A percentile compares a stretch with the other conserved stretches of the same genome.
Evolutionary conservation across 2,113 vertebrate genomes (phyloP).

Genomic region (Myanophis thanlyinensis): DNA sequence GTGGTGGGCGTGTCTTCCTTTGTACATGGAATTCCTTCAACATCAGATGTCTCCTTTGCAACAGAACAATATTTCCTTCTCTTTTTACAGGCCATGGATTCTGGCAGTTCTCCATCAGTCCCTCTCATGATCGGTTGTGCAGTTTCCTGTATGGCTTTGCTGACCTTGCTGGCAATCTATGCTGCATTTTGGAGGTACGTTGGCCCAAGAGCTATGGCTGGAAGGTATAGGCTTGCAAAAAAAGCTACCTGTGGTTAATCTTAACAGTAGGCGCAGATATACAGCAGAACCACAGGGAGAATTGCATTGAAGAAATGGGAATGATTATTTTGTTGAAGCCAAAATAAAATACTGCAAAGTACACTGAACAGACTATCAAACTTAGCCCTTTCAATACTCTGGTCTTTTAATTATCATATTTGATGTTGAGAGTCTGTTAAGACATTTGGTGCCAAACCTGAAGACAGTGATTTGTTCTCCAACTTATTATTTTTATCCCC

Average conservation of each 20-base stretch:
- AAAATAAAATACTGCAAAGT: background rate
- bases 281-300: background rate
- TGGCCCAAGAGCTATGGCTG: background rate
- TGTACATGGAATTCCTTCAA: background rate
- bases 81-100: slow-evolving; percentile 84
- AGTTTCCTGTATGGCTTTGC: slow-evolving; percentile 91
- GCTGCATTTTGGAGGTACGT: slow-evolving; percentile 95
- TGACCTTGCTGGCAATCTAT: slow-evolving; percentile 93
- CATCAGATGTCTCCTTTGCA: background rate
- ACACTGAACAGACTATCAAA: background rate
- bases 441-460: background rate
- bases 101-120: slow-evolving; percentile 85
- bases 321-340: background rate
- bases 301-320: no score
- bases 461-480: background rate
- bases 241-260: background rate
- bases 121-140: slow-evolving; percentile 96
- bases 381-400: background rate
- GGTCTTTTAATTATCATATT: background rate
- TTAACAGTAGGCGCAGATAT: background rate
- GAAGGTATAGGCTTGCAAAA: background rate
- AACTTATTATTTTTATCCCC: background rate
- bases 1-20: background rate
- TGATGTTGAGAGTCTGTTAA: background rate
- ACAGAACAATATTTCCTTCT: background rate